Percentiles rank a stretch among this genome's conserved stretches.
Evolutionary conservation across 1,140 invertebrate genomes (phyloP).

Genomic region (Psix sp.): DNA sequence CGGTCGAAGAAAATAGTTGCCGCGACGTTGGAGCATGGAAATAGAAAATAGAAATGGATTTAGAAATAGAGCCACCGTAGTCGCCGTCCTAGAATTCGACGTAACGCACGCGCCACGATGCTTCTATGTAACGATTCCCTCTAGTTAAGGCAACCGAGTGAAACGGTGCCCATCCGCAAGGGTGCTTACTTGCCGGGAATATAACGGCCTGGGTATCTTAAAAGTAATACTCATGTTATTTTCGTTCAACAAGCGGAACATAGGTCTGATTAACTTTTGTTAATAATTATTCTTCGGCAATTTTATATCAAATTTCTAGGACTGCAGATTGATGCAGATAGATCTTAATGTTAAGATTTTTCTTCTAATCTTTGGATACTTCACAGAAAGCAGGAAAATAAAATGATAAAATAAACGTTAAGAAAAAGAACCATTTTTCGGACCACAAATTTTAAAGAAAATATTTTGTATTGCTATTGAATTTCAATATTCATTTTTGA

Average conservation of each 20-base stretch:
- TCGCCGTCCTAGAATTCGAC: slow-evolving; percentile 70
- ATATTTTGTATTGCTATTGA: no score
- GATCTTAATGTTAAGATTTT: no score
- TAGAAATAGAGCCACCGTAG: slow-evolving; percentile 73
- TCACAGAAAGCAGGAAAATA: no score
- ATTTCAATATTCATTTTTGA: no score
- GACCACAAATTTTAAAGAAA: no score
- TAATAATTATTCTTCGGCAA: slow-evolving; percentile 7
- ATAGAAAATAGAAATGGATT: slow-evolving; percentile 75
- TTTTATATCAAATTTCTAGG: slow-evolving; percentile 7
- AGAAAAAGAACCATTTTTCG: no score
- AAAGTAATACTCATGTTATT: slow-evolving; percentile 39
- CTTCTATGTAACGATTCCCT: slow-evolving; percentile 39
- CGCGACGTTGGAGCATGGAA: slow-evolving; percentile 67
- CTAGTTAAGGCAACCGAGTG: slow-evolving; percentile 44
- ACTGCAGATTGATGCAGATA: no score
- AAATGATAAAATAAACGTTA: no score
- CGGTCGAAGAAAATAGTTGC: slow-evolving; percentile 74
- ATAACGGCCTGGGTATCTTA: slow-evolving; percentile 37
- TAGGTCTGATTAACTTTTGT: slow-evolving; percentile 35
- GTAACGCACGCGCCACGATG: slow-evolving; percentile 55
- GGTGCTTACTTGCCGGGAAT: slow-evolving; percentile 43
- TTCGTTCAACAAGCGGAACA: slow-evolving; percentile 39
- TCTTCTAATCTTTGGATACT: no score
- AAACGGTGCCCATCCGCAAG: slow-evolving; percentile 46